Evolutionary conservation across 2,888 invertebrate genomes (phyloP).

Genomic region (Peribatodes rhomboidaria): DNA sequence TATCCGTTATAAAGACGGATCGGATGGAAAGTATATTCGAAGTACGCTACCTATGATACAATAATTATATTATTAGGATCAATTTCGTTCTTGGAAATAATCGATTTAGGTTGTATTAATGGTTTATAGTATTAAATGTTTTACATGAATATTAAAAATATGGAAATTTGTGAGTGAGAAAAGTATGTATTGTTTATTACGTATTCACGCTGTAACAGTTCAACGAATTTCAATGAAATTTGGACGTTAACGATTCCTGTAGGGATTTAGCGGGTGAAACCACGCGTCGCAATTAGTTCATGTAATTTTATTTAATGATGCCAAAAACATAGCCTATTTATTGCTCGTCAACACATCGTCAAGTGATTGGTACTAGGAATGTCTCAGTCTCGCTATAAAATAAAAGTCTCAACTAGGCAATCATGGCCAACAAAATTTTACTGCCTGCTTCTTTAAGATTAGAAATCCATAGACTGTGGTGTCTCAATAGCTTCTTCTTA

Average conservation of each 20-base stretch:
- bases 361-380: conserved; percentile 16
- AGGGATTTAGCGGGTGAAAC: too few species aligned
- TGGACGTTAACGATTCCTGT: too few species aligned
- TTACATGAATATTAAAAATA: too few species aligned
- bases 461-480: conserved; percentile 24
- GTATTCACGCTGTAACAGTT: too few species aligned
- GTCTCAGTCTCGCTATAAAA: conserved; percentile 15
- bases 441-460: conserved; percentile 23
- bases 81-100: too few species aligned
- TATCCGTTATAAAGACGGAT: conserved; percentile 69
- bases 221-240: too few species aligned
- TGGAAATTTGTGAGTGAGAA: too few species aligned
- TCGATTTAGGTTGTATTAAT: too few species aligned
- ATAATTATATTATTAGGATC: too few species aligned
- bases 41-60: conserved; percentile 59
- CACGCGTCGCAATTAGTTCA: too few species aligned
- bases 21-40: conserved; percentile 68
- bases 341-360: conserved; percentile 13
- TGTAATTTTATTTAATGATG: not conserved
- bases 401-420: conserved; percentile 20
- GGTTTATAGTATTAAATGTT: not conserved
- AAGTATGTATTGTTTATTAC: too few species aligned
- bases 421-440: conserved; percentile 27
- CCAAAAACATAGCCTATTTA: not conserved
- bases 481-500: conserved; percentile 19